Base-by-base conservation (phyloP, 1,140 invertebrate genomes). In the Megalonaias nervosa region DNA sequence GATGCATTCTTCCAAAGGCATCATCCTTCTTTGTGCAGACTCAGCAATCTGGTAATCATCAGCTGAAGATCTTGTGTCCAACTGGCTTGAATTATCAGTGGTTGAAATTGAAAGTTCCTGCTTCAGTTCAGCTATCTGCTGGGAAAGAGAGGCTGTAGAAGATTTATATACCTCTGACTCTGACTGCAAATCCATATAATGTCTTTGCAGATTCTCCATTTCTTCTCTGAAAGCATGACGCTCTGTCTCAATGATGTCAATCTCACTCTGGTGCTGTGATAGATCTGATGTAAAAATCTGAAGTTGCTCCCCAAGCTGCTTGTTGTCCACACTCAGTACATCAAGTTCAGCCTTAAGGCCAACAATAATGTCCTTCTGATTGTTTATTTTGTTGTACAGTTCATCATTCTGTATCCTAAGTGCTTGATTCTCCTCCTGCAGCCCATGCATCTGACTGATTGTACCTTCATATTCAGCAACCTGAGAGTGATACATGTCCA, bases 381-480 rank as follows among this genome's bases (percentile, higher is more conserved):
- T 74, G 62, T 85, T 85, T 12, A 85, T 85, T 73, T 79, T 80
- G 62, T 85, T 85, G 56, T 82, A 82, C 1, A 85, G 67, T 70
- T 83, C 82, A 67, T 85, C 84, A 71, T 83, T 85, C 21, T 83
- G 80, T n/a, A 60, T 71, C 66, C 76, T 74, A 17, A 80, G 77
- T 15, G 73, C 64, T 31, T 75, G 71, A 71, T 78, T 79, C 67
- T 85, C 84, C 66, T 85, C 80, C 23, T 81, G 72, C 38, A 84
- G 59, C 26, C 73, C 70, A 56, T 70, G 65, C 61, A 57, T 74
- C 62, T 79, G 65, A 56, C 31, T 14, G 5, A 77, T 17, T 60
- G 67, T 77, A 12, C 21, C 56, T 61, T 77, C 75, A 66, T 59
- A 77, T n/a, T 67, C 64, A 58, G 62, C 61, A 57, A 77, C 67